Evolutionary conservation across 2,797 vertebrate species (phyloP).

Genomic region (Amblyopsis hoosieri): DNA sequence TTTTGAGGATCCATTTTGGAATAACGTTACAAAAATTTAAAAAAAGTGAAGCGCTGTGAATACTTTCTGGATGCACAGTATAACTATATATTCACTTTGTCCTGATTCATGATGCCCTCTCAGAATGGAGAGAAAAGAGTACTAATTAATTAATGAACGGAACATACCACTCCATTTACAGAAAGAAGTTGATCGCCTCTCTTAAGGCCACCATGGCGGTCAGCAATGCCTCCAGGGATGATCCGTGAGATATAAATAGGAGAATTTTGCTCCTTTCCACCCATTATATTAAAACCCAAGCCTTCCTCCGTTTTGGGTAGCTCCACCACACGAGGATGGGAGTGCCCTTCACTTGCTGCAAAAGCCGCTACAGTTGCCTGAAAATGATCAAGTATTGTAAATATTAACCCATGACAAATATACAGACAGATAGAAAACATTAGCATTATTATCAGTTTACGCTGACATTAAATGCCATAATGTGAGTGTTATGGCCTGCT

Average conservation of each 20-base stretch:
- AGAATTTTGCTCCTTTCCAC: conserved; percentile 98
- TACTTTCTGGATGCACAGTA: too few species aligned
- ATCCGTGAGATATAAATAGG: conserved; percentile 98
- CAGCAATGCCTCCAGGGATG: conserved; percentile 95
- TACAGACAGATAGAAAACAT: too few species aligned
- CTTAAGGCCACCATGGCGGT: conserved; percentile 95
- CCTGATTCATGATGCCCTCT: too few species aligned
- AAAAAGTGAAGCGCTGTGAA: too few species aligned
- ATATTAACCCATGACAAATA: too few species aligned
- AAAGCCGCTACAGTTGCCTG: conserved; percentile 98
- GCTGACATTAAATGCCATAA: too few species aligned
- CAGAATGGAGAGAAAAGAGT: too few species aligned
- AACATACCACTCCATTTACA: conserved; percentile 95
- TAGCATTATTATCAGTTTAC: too few species aligned
- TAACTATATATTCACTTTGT: too few species aligned
- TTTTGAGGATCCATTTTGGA: too few species aligned
- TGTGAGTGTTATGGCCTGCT: too few species aligned
- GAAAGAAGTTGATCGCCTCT: conserved; percentile 97
- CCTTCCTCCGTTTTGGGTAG: conserved; percentile 98
- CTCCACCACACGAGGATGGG: conserved; percentile 96
- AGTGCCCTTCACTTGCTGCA: conserved; percentile 97
- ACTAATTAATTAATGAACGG: conserved; percentile 2
- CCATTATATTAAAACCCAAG: conserved; percentile 98
- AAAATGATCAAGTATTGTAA: neutral
- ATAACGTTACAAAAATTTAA: too few species aligned